Evolutionary conservation across 2,888 invertebrate genomes (phyloP), one percentile per base, ranked within the genome.

Genomic region (Zygaena filipendulae): DNA sequence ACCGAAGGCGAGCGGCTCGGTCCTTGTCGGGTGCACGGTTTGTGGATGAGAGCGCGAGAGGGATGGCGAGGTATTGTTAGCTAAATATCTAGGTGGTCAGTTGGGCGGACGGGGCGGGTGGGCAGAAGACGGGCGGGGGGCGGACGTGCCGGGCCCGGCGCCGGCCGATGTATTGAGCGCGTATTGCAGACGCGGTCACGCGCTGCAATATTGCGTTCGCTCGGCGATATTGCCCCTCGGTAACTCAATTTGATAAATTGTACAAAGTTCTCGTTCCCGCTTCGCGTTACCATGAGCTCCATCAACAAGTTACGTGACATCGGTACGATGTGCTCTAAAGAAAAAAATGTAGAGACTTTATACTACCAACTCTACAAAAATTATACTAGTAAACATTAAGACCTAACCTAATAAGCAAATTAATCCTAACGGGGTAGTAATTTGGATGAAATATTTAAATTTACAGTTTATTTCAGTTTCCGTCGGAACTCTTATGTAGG

Each of bases 41-140:
- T 30, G 36, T 28, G 34, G n/a, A n/a, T 58, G 39, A 43, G 47
- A 66, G 70, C 59, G 51, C 54, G 68, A 69, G 69, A 48, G 59
- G 62, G 47, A 59, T 40, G 48, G 49, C 64, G 66, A 63, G 63
- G 67, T 74, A 77, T 77, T 77, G 77, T 77, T 77, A 75, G 77
- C 77, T 77, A 77, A 77, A 77, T 77, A 74, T 75, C 69, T 71
- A 77, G 77, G 75, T 77, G 77, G 77, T 77, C 77, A 77, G 75
- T 67, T 60, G 50, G 49, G 47, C 43, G 47, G 47, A 42, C 38
- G 48, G 37, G 43, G 43, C n/a, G 59, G 57, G 57, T 46, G 53
- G 58, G 49, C 49, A 45, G 50, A 61, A 59, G 62, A 57, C 58
- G 59, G 55, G 53, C 54, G 53, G 59, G 51, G 51, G 45, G 66